Evolutionary conservation across 2,113 vertebrate genomes (phyloP).

Genomic region (Rafetus swinhoei): DNA sequence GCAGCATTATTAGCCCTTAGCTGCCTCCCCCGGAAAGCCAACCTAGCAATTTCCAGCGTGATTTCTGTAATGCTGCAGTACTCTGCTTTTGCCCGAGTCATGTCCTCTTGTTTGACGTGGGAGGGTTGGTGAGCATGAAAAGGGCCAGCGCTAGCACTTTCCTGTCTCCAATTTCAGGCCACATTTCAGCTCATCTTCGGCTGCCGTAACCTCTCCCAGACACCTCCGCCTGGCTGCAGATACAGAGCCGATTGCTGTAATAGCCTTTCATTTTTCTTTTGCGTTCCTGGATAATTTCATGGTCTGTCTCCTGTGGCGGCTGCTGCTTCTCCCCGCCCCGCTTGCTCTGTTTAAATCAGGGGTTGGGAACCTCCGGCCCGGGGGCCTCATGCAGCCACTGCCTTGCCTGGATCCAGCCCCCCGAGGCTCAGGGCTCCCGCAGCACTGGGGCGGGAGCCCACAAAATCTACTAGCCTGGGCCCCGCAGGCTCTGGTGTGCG

Average conservation of each 20-base stretch:
- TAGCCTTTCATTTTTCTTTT: background rate
- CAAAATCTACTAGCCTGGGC: no score
- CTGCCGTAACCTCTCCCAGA: background rate
- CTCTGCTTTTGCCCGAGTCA: background rate
- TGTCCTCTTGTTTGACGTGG: background rate
- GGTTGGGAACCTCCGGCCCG: no score
- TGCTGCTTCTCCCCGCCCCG: background rate
- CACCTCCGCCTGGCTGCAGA: background rate
- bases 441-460: no score
- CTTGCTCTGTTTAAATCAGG: background rate
- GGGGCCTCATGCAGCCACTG: no score
- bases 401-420: no score
- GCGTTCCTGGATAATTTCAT: constrained; percentile 44
- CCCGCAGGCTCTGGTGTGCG: no score
- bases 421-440: no score
- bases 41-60: background rate
- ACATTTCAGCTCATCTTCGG: background rate
- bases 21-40: background rate
- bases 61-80: background rate
- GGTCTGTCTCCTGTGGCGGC: constrained; percentile 38
- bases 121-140: background rate
- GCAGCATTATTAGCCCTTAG: background rate
- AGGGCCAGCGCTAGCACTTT: background rate
- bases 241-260: background rate
- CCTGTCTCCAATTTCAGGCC: background rate